phyloP scores from a whole-genome alignment of 2,797 vertebrate genomes.

The Rhynchotus rufescens region DNA sequence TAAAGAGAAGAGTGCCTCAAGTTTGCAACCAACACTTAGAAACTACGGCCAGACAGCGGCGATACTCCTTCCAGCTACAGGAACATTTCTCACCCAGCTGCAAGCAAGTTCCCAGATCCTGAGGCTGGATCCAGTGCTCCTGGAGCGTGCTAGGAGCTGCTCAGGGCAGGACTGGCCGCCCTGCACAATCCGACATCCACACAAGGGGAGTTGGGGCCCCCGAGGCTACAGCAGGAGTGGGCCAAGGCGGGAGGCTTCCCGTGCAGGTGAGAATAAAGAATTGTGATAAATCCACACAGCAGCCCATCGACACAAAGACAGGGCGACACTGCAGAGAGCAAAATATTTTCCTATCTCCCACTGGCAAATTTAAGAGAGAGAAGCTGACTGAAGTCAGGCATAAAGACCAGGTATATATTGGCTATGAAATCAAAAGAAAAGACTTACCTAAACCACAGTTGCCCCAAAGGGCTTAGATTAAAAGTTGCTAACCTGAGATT shows the following conservation, averaged over 20 bases:
- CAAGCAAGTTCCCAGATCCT: fast-evolving
- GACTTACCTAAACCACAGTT: not conserved
- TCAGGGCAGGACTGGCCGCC: not conserved
- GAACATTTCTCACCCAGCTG: not conserved
- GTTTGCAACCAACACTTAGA: not conserved
- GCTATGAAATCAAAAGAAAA: not conserved
- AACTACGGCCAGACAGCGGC: not conserved
- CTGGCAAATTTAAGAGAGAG: not conserved
- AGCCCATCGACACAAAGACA: not conserved
- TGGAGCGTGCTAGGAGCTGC: not conserved
- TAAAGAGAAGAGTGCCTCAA: not conserved
- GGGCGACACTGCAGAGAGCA: not conserved
- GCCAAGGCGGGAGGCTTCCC: not conserved
- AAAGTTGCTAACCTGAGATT: not conserved
- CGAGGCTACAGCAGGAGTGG: not conserved
- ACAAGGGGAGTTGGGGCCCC: not conserved
- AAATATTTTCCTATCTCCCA: not conserved
- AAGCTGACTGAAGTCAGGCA: not conserved
- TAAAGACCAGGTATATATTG: not conserved
- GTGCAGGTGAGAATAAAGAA: not conserved
- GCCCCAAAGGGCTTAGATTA: not conserved
- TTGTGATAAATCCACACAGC: not conserved
- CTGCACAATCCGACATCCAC: not conserved
- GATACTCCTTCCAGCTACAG: not conserved
- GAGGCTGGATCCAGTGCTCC: not conserved